These are phyloP conservation scores for Pangasianodon hypophthalmus DNA, from an alignment of 2,113 vertebrate species.

Conservation along the genomic window DNA sequence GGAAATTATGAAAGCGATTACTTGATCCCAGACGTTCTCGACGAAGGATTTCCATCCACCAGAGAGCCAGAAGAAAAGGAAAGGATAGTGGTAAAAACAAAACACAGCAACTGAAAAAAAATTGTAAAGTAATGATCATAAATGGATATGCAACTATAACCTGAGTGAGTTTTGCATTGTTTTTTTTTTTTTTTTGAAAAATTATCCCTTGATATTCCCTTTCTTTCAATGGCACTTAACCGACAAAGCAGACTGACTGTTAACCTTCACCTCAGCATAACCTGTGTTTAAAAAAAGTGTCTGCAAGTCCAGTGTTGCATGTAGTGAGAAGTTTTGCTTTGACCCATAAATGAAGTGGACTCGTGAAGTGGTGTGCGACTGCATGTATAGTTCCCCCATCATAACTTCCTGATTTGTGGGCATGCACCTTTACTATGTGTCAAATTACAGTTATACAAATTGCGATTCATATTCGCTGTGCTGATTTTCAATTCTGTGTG, in stretches of 20 bases:
- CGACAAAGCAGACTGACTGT: conserved; percentile 32
- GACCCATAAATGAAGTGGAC: conserved; percentile 44
- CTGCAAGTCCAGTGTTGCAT: conserved; percentile 45
- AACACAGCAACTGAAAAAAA: background rate
- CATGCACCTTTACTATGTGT: conserved; percentile 43
- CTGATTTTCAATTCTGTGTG: conserved; percentile 2
- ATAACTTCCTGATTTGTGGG: conserved; percentile 18
- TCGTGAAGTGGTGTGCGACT: conserved; percentile 24
- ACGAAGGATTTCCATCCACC: conserved; percentile 9
- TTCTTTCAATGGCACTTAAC: conserved; percentile 32
- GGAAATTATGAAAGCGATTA: conserved; percentile 38
- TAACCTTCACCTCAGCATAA: conserved; percentile 30
- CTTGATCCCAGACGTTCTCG: conserved; percentile 5
- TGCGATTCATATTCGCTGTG: conserved; percentile 11
- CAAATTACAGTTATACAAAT: conserved; percentile 26
- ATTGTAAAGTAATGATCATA: conserved; percentile 18
- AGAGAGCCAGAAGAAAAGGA: conserved; percentile 23
- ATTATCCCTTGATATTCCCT: conserved; percentile 26
- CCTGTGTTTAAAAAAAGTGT: conserved; percentile 8
- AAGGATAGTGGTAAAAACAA: conserved; percentile 10
- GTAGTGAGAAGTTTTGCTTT: conserved; percentile 41
- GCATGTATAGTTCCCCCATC: conserved; percentile 29
- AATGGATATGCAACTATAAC: conserved; percentile 34
- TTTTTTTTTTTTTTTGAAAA: background rate
- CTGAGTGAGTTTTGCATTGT: conserved; percentile 22